phyloP scores from a whole-genome alignment of 2,888 invertebrate genomes.

The Aleiodes alternator region DNA sequence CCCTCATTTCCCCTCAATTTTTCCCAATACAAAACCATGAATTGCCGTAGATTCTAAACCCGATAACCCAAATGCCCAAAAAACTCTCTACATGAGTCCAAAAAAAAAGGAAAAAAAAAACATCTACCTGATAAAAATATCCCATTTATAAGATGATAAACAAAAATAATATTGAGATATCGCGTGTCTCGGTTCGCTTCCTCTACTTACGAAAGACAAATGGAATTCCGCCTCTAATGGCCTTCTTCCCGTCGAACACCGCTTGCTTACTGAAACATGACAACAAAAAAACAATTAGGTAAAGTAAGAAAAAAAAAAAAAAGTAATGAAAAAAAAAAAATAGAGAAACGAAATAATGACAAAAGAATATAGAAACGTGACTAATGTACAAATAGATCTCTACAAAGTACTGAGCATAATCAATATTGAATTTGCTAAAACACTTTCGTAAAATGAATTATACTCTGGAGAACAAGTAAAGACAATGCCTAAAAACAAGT shows the following conservation, averaged over 20 bases:
- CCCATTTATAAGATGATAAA: conserved; percentile 28
- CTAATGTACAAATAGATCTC: conserved; percentile 44
- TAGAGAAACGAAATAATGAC: conserved; percentile 30
- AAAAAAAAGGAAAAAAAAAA: not conserved
- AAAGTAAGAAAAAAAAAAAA: conserved; percentile 46
- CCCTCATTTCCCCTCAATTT: not conserved
- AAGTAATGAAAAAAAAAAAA: conserved; percentile 48
- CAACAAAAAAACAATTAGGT: conserved; percentile 49
- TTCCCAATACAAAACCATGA: not conserved
- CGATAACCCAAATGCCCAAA: too few species aligned
- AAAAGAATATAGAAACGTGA: conserved; percentile 43
- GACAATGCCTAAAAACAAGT: conserved; percentile 45
- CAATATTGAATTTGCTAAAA: conserved; percentile 21
- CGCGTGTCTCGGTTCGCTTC: conserved; percentile 40
- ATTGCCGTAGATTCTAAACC: too few species aligned
- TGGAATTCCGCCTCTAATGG: conserved; percentile 97
- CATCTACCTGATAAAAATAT: conserved; percentile 27
- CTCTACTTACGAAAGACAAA: conserved; percentile 95
- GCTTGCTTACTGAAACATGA: conserved; percentile 89
- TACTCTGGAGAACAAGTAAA: conserved; percentile 49
- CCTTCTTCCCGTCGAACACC: conserved; percentile 96
- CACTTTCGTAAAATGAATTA: conserved; percentile 68
- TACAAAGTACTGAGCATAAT: conserved; percentile 42
- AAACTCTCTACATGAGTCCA: too few species aligned
- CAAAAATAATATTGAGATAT: conserved; percentile 42